Conservation (phyloP, 2,113 vertebrate species). For the Pelecanus crispus region DNA sequence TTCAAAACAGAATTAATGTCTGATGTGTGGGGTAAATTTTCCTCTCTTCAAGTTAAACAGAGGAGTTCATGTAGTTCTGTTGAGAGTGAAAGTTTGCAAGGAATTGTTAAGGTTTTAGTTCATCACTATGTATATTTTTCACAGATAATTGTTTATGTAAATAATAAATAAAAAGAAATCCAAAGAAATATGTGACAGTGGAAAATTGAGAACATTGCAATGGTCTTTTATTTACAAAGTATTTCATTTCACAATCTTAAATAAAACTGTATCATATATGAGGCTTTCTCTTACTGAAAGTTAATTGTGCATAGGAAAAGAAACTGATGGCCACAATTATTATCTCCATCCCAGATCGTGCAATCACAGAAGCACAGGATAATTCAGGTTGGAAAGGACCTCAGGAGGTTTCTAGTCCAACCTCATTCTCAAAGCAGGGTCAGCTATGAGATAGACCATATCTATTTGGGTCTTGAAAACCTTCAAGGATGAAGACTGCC, state of each 20-base stretch:
- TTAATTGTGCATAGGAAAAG: neutral
- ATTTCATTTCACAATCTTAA: neutral
- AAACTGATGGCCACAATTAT: neutral
- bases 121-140: neutral
- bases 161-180: neutral
- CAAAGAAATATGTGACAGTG: neutral
- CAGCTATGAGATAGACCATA: neutral
- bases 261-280: neutral
- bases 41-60: neutral
- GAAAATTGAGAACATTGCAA: neutral
- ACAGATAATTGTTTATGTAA: neutral
- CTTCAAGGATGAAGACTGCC: neutral
- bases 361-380: neutral
- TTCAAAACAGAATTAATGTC: neutral
- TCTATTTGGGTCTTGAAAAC: neutral
- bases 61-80: neutral
- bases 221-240: neutral
- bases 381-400: neutral
- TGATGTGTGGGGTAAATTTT: neutral
- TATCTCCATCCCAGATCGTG: neutral
- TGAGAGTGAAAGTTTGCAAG: neutral
- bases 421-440: neutral
- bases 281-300: neutral
- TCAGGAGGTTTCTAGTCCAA: neutral
- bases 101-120: neutral